Percentiles rank a stretch among this genome's conserved stretches.
Conservation (phyloP, 2,113 vertebrate species). For the Ahaetulla prasina region DNA sequence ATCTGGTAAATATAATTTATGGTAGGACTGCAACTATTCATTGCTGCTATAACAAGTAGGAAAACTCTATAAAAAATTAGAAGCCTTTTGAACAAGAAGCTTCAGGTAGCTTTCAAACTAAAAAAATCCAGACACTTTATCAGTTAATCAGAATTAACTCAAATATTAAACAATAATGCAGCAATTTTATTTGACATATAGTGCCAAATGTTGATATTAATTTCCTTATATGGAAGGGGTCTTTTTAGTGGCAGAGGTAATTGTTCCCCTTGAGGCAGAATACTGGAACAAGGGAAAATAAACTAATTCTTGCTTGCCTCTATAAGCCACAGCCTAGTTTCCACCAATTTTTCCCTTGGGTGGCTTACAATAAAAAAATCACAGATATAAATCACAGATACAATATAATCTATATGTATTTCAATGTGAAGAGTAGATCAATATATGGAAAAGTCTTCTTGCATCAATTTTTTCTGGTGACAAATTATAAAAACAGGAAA, state of each 20-base stretch:
- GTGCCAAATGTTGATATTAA: neutral
- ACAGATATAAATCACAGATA: neutral
- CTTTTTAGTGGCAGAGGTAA: neutral
- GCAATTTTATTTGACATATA: neutral
- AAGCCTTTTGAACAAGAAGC: neutral
- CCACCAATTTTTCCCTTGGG: neutral
- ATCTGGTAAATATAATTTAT: neutral
- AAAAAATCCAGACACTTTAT: neutral
- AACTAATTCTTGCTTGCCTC: neutral
- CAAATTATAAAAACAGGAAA: constrained; percentile 59
- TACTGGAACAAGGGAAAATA: neutral
- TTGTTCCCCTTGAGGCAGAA: neutral
- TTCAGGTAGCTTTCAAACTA: neutral
- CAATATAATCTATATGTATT: neutral
- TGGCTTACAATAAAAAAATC: neutral
- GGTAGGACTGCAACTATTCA: neutral
- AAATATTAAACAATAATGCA: neutral
- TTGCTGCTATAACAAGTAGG: neutral
- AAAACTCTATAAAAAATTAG: neutral
- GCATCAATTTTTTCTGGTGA: constrained; percentile 43
- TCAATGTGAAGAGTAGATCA: neutral
- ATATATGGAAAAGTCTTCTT: neutral
- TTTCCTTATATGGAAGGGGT: neutral
- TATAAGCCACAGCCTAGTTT: neutral
- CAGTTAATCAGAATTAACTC: neutral